These are phyloP conservation scores for Anolis sagrei DNA, from an alignment of 2,113 vertebrate species.

Conservation along the genomic window DNA sequence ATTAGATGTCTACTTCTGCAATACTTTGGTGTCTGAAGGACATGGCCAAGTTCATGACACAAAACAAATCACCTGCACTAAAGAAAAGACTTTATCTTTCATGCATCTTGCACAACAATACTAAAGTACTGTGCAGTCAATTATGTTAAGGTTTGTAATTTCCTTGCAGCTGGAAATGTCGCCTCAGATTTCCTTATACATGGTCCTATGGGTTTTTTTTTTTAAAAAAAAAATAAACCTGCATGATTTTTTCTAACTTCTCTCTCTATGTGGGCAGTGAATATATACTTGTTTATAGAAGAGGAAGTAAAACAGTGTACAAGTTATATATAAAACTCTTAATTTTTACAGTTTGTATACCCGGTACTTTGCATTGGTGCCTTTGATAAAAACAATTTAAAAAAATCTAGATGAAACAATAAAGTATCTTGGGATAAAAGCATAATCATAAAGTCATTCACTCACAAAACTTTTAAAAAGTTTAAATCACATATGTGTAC, in stretches of 20 bases:
- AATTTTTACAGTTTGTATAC: no score
- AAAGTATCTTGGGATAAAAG: no score
- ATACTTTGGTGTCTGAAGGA: constrained; percentile 51
- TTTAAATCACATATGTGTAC: no score
- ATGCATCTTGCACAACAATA: background rate
- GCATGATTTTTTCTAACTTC: background rate
- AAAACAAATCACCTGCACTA: constrained; percentile 48
- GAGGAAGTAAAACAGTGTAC: background rate
- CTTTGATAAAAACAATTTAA: no score
- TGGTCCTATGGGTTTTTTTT: constrained; percentile 1
- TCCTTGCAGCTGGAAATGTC: background rate
- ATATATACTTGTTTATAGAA: background rate
- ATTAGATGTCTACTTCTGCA: constrained; percentile 50
- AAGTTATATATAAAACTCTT: background rate
- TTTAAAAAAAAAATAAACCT: background rate
- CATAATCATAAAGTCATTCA: no score
- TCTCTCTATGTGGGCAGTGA: background rate
- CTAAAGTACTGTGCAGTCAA: background rate
- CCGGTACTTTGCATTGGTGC: no score
- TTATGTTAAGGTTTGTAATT: background rate
- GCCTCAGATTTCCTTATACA: background rate
- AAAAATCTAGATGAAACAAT: no score
- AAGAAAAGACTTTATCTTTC: constrained; percentile 42
- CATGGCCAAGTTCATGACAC: constrained; percentile 39
- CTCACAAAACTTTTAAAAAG: no score